Evolutionary conservation across 2,113 vertebrate species (phyloP).

Genomic region (Phalacrocorax brasilianus): DNA sequence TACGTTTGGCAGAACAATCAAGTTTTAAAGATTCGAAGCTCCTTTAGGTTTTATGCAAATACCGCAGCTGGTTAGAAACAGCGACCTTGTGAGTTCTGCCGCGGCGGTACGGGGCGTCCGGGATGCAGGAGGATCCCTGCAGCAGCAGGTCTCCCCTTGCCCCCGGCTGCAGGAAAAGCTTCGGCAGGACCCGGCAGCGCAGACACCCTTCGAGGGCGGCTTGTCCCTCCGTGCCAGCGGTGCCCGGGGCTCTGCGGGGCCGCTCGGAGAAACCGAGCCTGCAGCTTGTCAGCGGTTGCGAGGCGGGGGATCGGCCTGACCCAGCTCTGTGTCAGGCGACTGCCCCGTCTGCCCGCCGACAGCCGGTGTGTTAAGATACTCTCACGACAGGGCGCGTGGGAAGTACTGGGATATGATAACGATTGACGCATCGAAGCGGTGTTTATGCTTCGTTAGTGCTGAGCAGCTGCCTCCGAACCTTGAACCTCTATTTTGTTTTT

Average conservation of each 20-base stretch:
- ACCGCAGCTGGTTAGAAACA: not conserved
- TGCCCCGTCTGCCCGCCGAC: not conserved
- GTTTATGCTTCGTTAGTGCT: not conserved
- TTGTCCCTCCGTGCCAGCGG: not conserved
- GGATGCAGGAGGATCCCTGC: not conserved
- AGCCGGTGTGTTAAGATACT: not conserved
- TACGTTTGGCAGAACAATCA: not conserved
- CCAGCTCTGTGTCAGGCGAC: not conserved
- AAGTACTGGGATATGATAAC: not conserved
- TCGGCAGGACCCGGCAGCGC: not conserved
- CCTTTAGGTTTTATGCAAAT: not conserved
- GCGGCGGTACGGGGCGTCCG: fast-evolving
- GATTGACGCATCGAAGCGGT: not conserved
- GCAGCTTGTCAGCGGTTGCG: not conserved
- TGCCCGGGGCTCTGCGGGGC: not conserved
- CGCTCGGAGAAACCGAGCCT: not conserved
- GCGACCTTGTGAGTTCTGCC: not conserved
- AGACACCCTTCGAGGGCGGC: fast-evolving
- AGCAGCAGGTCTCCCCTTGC: not conserved
- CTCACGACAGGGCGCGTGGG: not conserved
- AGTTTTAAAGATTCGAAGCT: not conserved
- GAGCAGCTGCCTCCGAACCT: not conserved
- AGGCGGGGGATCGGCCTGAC: not conserved
- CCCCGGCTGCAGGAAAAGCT: not conserved
- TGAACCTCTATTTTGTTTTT: not conserved